Percentiles rank a stretch among this genome's conserved stretches.
These are phyloP conservation scores for Synergus japonicus DNA, from an alignment of 2,888 invertebrate genomes.

Conservation along the genomic window DNA sequence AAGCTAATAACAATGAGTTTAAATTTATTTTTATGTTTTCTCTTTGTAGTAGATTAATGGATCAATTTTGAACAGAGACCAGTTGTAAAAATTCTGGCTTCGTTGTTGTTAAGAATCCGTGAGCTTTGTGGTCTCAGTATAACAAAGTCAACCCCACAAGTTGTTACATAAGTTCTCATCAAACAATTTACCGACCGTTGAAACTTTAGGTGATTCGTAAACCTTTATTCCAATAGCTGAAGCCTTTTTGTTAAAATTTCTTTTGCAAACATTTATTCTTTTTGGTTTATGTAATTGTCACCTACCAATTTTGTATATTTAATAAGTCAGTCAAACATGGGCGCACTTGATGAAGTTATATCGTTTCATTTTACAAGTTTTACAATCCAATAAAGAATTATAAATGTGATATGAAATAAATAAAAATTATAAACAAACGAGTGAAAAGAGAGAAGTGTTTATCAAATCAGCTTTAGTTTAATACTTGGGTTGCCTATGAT, in stretches of 20 bases:
- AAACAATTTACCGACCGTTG: slow-evolving; percentile 50
- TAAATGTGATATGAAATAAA: too few species aligned
- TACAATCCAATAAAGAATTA: too few species aligned
- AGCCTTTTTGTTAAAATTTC: slow-evolving; percentile 46
- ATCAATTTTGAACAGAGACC: background rate
- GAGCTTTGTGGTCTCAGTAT: slow-evolving; percentile 6
- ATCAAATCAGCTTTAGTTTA: too few species aligned
- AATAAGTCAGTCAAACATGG: too few species aligned
- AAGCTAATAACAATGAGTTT: too few species aligned
- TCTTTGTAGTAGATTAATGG: background rate
- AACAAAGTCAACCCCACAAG: background rate
- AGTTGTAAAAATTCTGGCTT: background rate
- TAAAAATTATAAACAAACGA: too few species aligned
- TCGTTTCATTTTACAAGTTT: too few species aligned
- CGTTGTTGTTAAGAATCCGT: background rate
- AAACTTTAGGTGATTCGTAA: slow-evolving; percentile 54
- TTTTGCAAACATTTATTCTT: background rate
- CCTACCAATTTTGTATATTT: too few species aligned
- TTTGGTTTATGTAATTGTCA: too few species aligned
- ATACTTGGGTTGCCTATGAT: too few species aligned
- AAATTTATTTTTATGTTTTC: background rate
- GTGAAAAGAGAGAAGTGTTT: too few species aligned
- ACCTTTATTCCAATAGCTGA: slow-evolving; percentile 45
- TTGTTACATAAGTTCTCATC: slow-evolving; percentile 46
- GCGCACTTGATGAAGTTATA: too few species aligned